Evolutionary conservation across 2,113 vertebrate genomes (phyloP), one percentile per base, ranked within the genome.

Genomic region (Apodemus sylvaticus): DNA sequence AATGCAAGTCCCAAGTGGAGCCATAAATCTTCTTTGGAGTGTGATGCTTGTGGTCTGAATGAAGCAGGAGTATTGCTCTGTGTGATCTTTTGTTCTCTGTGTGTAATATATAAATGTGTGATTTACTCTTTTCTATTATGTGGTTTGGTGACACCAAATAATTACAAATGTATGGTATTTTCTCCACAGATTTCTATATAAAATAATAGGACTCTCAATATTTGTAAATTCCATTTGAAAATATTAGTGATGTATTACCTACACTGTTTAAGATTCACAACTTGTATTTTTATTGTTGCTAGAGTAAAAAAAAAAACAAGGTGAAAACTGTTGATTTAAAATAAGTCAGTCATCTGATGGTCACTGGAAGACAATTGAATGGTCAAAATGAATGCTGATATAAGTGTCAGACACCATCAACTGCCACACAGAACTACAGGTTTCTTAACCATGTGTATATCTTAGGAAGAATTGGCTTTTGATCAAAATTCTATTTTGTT

Each of bases 1-100:
- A 97, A 97, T 92, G 71, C 86, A 92, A 81, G 88, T 94, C 71
- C 85, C 88, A 90, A 92, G 92, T 86, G 74, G 53, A 96, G 79
- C 96, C 95, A 97, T 97, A 94, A 98, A 97, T 97, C 90, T 98
- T 96, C 74, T 78, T 82, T 95, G 60, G 45, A 96, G 85, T 85
- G 26, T 62, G 55, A 92, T 92, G n/a, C 1, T 58, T 58, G 1
- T 42, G 62, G 42, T 89, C 53, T 34, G 79, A 83, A 74, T 9
- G n/a, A 87, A 88, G 26, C 13, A 70, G 36, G 48, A 89, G 34
- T 60, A 85, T 77, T 85, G 7, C 36, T 91, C 82, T 68, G 39
- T 95, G 39, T 79, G 10, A 26, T 76, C 2, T 19, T 95, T 92
- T 92, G 39, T 14, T 4, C 26, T 77, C 24, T 66, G 29, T 36